Evolutionary conservation across 2,797 vertebrate species (phyloP), one percentile per base, ranked within the genome.

Genomic region (Poeciliopsis gracilis): DNA sequence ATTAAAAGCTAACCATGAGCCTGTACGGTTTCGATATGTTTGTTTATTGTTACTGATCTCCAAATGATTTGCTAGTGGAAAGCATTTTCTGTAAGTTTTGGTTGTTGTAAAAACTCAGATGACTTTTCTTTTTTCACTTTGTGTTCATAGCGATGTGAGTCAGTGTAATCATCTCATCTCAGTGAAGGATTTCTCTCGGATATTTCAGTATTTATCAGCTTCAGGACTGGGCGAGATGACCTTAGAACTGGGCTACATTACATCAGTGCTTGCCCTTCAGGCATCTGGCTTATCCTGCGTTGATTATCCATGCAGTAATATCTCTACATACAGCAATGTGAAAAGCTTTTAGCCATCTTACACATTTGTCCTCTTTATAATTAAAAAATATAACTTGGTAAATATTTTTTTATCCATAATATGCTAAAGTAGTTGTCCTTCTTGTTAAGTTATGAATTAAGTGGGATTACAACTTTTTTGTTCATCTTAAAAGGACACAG

Each of bases 181-280:
- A 66, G 18, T 73, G 38, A 81, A 59, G 61, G 77, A 75, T 79
- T 55, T 81, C 28, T 78, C 43, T 49, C 82, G 57, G 45, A 79
- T 83, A 80, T 85, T 73, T 78, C 46, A 72, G 25, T 13, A 78
- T 28, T 83, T 63, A 43, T 86, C 73, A 49, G 72, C 67, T 4
- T 9, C 51, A 47, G 41, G 75, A 20, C 36, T 78, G 33, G 12
- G 71, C 70, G 80, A 72, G 83, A 86, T 80, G 33, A 85, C 74
- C 70, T 80, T 79, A 66, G 83, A 77, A 81, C 87, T 78, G 23
- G 79, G 82, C 82, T 45, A 72, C 84, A 88, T 86, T 5, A 85
- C 77, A 86, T 87, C 57, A 78, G 20, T 71, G 76, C 79, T 80
- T 47, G 76, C 77, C 43, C 28, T 77, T 77, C 33, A 70, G 66